Conservation (phyloP, 2,113 vertebrate genomes). For the Azemiops feae region DNA sequence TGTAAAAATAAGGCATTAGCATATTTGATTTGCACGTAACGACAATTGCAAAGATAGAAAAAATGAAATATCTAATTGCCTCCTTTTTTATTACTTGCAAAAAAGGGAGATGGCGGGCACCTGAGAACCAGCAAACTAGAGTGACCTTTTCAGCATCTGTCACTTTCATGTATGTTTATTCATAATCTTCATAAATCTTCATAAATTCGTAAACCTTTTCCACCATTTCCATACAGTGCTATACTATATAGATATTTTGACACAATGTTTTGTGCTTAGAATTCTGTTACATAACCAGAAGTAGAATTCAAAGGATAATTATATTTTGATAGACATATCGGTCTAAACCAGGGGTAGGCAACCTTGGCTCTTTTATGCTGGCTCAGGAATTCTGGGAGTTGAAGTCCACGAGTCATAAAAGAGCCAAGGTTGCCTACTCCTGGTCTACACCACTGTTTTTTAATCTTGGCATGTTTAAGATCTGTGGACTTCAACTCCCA, state of each 20-base stretch:
- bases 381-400: no score
- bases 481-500: neutral
- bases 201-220: neutral
- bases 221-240: neutral
- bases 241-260: neutral
- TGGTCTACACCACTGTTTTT: neutral
- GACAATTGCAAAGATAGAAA: neutral
- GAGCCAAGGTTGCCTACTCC: no score
- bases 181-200: neutral
- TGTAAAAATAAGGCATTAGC: neutral
- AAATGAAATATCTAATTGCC: neutral
- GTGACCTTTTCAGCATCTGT: neutral
- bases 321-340: neutral
- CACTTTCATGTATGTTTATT: neutral
- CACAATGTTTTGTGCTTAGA: neutral
- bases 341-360: no score
- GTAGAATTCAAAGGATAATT: neutral
- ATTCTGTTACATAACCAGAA: neutral
- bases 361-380: no score
- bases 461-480: neutral
- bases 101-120: neutral
- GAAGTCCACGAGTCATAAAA: no score
- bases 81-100: neutral
- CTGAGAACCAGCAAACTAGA: neutral
- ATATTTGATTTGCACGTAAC: neutral